Evolutionary conservation across 2,113 vertebrate genomes (phyloP).

Genomic region (Thymallus thymallus): DNA sequence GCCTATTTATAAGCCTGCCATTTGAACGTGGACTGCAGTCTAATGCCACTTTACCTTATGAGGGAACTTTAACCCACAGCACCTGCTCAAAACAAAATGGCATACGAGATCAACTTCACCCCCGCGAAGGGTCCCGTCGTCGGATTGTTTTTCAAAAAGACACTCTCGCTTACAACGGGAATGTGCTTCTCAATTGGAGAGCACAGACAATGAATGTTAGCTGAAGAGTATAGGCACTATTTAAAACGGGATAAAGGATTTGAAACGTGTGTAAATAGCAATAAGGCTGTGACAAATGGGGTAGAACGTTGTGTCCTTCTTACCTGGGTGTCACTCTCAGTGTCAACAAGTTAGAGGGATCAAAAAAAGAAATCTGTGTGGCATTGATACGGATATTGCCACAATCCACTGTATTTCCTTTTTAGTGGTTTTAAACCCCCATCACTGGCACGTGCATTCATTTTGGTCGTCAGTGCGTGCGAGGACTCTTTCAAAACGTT

Average conservation of each 20-base stretch:
- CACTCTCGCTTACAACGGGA: constrained; percentile 60
- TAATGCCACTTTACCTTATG: constrained; percentile 99
- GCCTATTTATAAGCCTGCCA: constrained; percentile 98
- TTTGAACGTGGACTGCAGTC: constrained; percentile 86
- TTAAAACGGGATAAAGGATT: no score
- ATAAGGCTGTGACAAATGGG: no score
- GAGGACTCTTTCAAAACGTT: constrained; percentile 59
- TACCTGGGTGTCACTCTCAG: no score
- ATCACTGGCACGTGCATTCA: not conserved
- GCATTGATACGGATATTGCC: not conserved
- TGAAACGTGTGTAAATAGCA: no score
- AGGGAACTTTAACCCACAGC: constrained; percentile 90
- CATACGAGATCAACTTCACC: constrained; percentile 87
- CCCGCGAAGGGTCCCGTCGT: constrained; percentile 64
- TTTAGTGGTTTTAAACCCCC: constrained; percentile 9
- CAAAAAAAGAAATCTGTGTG: constrained; percentile 13
- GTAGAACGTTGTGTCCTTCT: no score
- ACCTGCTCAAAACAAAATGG: constrained; percentile 98
- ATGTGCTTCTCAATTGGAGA: constrained; percentile 46
- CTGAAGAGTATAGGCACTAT: not conserved
- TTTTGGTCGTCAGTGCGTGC: not conserved
- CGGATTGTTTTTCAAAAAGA: constrained; percentile 89
- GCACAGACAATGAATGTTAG: constrained; percentile 53
- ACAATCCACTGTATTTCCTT: constrained; percentile 10
- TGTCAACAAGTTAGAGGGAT: not conserved